These are phyloP conservation scores for Leptonema lineaticorne DNA, from an alignment of 1,140 invertebrate genomes.

Conservation along the genomic window DNA sequence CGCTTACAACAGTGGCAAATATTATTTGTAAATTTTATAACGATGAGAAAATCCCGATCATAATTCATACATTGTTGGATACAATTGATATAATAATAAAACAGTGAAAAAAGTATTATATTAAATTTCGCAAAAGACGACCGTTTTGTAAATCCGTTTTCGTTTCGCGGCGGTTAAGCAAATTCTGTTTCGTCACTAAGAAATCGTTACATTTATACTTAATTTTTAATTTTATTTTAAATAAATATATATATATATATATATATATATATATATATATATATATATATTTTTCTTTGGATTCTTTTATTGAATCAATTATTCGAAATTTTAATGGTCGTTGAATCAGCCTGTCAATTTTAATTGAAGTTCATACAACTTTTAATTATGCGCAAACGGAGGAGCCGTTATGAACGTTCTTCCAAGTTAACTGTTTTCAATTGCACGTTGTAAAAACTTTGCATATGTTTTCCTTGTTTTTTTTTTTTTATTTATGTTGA, in stretches of 20 bases:
- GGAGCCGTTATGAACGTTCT: background rate
- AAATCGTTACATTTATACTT: background rate
- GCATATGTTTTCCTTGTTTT: no score
- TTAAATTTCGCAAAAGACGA: background rate
- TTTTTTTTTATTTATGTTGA: no score
- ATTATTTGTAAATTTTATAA: no score
- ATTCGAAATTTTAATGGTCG: no score
- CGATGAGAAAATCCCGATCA: background rate
- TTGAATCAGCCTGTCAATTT: background rate
- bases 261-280: no score
- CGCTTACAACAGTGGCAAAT: background rate
- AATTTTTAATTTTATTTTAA: background rate
- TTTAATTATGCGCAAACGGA: background rate
- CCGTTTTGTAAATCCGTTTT: background rate
- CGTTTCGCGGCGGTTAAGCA: background rate
- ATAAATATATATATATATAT: no score
- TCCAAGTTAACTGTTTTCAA: no score
- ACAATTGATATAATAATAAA: no score
- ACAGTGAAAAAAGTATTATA: no score
- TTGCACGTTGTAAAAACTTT: no score
- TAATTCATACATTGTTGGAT: slow-evolving; percentile 2
- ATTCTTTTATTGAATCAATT: no score
- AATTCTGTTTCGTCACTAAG: background rate
- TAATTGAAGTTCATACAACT: background rate
- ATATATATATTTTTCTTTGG: no score